Evolutionary conservation across 2,113 vertebrate genomes (phyloP).

Genomic region (Turdus rufiventris): DNA sequence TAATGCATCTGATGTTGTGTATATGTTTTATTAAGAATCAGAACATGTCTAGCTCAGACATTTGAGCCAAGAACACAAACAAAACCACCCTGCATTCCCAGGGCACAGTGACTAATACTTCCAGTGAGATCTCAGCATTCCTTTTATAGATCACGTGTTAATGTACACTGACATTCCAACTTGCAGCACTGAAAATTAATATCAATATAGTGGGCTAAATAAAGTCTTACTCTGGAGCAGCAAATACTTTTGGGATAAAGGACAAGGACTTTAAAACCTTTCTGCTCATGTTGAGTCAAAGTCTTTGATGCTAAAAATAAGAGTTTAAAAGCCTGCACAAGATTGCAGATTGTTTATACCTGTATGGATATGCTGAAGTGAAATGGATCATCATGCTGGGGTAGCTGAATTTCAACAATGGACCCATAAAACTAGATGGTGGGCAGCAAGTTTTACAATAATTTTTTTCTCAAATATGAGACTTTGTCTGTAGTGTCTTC

Average conservation of each 20-base stretch:
- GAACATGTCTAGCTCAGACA: conserved; percentile 45
- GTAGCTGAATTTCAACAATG: background rate
- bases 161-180: conserved; percentile 74
- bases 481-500: background rate
- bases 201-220: conserved; percentile 62
- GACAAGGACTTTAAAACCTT: conserved; percentile 65
- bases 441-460: background rate
- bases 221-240: conserved; percentile 62
- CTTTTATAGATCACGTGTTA: conserved; percentile 81
- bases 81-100: conserved; percentile 46
- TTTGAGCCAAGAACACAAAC: conserved; percentile 59
- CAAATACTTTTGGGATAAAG: conserved; percentile 54
- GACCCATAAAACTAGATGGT: background rate
- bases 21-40: conserved; percentile 66
- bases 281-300: conserved; percentile 64
- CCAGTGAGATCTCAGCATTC: conserved; percentile 69
- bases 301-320: conserved; percentile 67
- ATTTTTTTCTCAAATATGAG: background rate
- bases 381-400: background rate
- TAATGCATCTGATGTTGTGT: conserved; percentile 2
- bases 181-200: conserved; percentile 73
- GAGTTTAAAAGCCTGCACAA: background rate
- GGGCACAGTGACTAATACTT: conserved; percentile 69
- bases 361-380: background rate
- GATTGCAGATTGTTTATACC: background rate